Percentiles rank a stretch among this genome's conserved stretches.
These are phyloP conservation scores for Trinectes maculatus DNA, from an alignment of 2,113 vertebrate genomes.

Conservation along the genomic window DNA sequence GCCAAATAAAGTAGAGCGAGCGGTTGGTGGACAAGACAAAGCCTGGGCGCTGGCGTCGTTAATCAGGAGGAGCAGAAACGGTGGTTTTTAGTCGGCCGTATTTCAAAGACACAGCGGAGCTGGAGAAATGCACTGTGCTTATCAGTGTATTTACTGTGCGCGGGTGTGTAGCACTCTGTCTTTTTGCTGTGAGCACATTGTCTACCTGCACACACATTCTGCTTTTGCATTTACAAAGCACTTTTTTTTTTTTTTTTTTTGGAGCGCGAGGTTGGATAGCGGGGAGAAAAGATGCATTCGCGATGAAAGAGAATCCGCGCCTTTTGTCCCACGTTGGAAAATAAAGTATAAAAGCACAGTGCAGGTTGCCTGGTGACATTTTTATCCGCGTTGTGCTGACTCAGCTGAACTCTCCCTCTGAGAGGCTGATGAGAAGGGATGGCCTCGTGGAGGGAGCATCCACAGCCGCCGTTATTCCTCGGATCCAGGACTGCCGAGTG, in stretches of 20 bases:
- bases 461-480: slow-evolving; percentile 38
- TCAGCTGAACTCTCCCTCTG: slow-evolving; percentile 63
- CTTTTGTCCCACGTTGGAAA: slow-evolving; percentile 32
- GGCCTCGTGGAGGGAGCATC: slow-evolving; percentile 29
- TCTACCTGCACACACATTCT: slow-evolving; percentile 21
- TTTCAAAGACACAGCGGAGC: slow-evolving; percentile 32
- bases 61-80: slow-evolving; percentile 51
- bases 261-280: too few relatives aligned
- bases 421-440: slow-evolving; percentile 64
- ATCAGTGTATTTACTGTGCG: slow-evolving; percentile 18
- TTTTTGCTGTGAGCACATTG: slow-evolving; percentile 8
- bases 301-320: not conserved
- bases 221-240: slow-evolving; percentile 27
- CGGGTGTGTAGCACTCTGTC: slow-evolving; percentile 2
- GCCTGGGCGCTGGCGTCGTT: slow-evolving; percentile 42
- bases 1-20: slow-evolving; percentile 62
- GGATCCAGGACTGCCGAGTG: slow-evolving; percentile 56
- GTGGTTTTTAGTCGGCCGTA: slow-evolving; percentile 32
- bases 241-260: too few relatives aligned
- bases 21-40: slow-evolving; percentile 37
- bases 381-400: slow-evolving; percentile 64
- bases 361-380: slow-evolving; percentile 38
- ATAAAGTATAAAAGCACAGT: slow-evolving; percentile 20
- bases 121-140: slow-evolving; percentile 15
- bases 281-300: slow-evolving; percentile 1